Base-by-base conservation (phyloP, 2,888 invertebrate species). In the Julus scandinavius region DNA sequence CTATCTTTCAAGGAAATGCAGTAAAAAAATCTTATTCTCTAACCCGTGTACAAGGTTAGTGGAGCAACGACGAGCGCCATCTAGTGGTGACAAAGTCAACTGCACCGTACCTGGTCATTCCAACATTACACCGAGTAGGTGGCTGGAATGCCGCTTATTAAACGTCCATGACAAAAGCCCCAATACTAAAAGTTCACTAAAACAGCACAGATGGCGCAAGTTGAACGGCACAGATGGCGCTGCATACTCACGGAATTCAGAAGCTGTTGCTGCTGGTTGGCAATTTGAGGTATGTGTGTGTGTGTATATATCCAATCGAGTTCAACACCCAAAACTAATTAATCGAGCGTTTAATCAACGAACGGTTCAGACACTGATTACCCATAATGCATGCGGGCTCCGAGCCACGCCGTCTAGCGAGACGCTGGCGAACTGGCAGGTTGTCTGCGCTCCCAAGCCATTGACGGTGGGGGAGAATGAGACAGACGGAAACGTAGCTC, bases 401-500 rank as follows among this genome's bases (percentile, higher is more conserved):
- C 72, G 72, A 72, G 72, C 72, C 72, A 72, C 72, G 72, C 72
- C 72, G 72, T 72, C 72, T 72, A 11, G 72, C 72, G 72, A 72
- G 72, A 9, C 72, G 54, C 15, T 13, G 54, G 11, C 54, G 54
- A 54, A 54, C 54, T 54, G 54, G 2, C 54, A 54, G 13, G 54
- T 15, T 15, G 15, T 6, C 54, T 15, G 11, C 54, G 54, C 49
- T 49, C 6, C n/a, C 49, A 49, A 49, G 49, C 5, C 49, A 49
- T 49, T 7, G 49, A 5, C 5, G 49, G 6, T 49, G 49, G 49
- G 49, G 9, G 9, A 9, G n/a, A n/a, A 9, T 5, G 49, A 72
- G 72, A 72, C 72, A 29, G 54, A 49, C 15, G 2, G 1, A 72
- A 72, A 72, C n/a, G n/a, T n/a, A 49, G 54, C 54, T 72, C 20